These are phyloP conservation scores for Erpornis zantholeuca DNA, from an alignment of 2,113 vertebrate species.

Conservation along the genomic window DNA sequence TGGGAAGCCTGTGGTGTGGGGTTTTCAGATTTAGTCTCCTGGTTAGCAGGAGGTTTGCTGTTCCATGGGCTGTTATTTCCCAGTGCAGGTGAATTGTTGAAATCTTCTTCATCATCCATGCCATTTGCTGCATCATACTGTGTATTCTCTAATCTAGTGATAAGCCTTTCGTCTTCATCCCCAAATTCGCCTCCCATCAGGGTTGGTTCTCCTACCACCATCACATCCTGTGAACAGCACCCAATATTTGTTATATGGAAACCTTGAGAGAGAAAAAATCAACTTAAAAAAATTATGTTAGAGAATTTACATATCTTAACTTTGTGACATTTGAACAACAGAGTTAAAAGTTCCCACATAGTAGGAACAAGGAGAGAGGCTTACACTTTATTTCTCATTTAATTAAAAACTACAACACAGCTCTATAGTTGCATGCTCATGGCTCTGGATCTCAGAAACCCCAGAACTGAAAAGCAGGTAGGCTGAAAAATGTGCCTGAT, in stretches of 20 bases:
- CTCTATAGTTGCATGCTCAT: slow-evolving; percentile 44
- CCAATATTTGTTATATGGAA: slow-evolving; percentile 82
- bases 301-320: slow-evolving; percentile 56
- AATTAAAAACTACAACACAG: slow-evolving; percentile 30
- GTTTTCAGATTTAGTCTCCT: slow-evolving; percentile 95
- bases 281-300: slow-evolving; percentile 74
- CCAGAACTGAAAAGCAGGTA: slow-evolving; percentile 64
- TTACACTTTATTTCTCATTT: slow-evolving; percentile 36
- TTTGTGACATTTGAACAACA: slow-evolving; percentile 43
- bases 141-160: slow-evolving; percentile 99
- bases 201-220: slow-evolving; percentile 99
- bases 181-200: slow-evolving; percentile 99
- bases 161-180: slow-evolving; percentile 98
- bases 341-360: slow-evolving; percentile 33
- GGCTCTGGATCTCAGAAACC: slow-evolving; percentile 61
- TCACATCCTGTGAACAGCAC: slow-evolving; percentile 94
- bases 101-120: slow-evolving; percentile 98
- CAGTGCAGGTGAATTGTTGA: slow-evolving; percentile 93
- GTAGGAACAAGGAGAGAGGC: slow-evolving; percentile 43
- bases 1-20: slow-evolving; percentile 94
- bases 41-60: slow-evolving; percentile 87
- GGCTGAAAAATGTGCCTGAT: slow-evolving; percentile 42
- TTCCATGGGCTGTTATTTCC: slow-evolving; percentile 94
- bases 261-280: slow-evolving; percentile 76
- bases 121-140: slow-evolving; percentile 98